Evolutionary conservation across 2,113 vertebrate species (phyloP).

Genomic region (Oxygymnocypris stewartii): DNA sequence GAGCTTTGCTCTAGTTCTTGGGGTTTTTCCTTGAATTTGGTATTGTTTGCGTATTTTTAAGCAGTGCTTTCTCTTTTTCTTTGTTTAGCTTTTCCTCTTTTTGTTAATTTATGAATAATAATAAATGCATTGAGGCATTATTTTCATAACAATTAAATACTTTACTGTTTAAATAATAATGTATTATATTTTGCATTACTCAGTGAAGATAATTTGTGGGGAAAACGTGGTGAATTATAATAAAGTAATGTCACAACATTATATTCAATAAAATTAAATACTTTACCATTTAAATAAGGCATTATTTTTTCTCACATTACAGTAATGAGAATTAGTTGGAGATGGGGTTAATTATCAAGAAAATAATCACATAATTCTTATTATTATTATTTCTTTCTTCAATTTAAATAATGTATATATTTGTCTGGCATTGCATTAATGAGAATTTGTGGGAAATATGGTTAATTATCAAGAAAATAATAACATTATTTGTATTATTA

Average conservation of each 20-base stretch:
- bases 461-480: background rate
- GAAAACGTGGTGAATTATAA: background rate
- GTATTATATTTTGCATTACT: background rate
- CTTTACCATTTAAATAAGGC: background rate
- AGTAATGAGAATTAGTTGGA: too few species aligned
- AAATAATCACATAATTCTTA: too few species aligned
- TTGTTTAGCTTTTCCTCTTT: constrained; percentile 35
- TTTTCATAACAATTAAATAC: background rate
- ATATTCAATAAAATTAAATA: background rate
- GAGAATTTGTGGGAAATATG: background rate
- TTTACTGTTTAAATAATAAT: background rate
- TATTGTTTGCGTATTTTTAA: constrained; percentile 3
- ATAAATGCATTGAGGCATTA: background rate
- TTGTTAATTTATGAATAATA: too few species aligned
- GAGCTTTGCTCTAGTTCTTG: constrained; percentile 41
- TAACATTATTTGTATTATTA: too few species aligned
- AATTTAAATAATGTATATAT: background rate
- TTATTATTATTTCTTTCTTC: background rate
- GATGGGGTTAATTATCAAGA: too few species aligned
- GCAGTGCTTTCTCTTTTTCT: background rate
- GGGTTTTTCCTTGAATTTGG: constrained; percentile 56
- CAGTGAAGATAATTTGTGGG: too few species aligned
- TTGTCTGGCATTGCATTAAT: background rate
- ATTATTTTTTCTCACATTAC: background rate
- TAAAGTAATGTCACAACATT: background rate